Conservation (phyloP, 2,797 vertebrate species). For the Hydrolagus colliei region DNA sequence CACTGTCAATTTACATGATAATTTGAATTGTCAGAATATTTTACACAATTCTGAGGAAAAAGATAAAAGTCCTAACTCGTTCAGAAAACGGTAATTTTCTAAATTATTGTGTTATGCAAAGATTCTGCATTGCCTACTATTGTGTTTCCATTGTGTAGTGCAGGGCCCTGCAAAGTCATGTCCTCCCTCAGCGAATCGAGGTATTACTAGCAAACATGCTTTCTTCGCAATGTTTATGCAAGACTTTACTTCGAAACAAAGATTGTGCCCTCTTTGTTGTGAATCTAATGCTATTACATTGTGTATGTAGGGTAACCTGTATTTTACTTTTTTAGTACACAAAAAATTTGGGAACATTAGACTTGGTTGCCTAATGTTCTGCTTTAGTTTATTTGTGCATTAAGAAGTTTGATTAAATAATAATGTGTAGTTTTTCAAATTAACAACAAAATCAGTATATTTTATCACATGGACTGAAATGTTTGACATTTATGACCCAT, state of each 20-base stretch:
- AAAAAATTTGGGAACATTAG: too few species aligned
- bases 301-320: too few species aligned
- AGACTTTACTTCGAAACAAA: too few species aligned
- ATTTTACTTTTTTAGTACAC: too few species aligned
- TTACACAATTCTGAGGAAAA: constrained; percentile 33
- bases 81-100: constrained; percentile 51
- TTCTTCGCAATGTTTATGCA: constrained; percentile 32
- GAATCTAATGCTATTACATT: too few species aligned
- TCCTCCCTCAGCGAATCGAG: too few species aligned
- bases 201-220: too few species aligned
- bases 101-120: constrained; percentile 14
- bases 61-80: constrained; percentile 43
- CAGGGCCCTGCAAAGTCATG: too few species aligned
- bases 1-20: not conserved
- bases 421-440: not conserved
- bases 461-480: not conserved
- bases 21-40: constrained; percentile 25
- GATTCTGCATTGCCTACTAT: not conserved
- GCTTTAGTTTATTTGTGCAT: not conserved
- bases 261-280: too few species aligned
- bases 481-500: not conserved
- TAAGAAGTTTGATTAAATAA: constrained; percentile 10
- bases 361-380: too few species aligned
- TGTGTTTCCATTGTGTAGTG: too few species aligned
- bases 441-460: not conserved